These are phyloP conservation scores for Cephus runcator DNA, from an alignment of 2,888 invertebrate species.

Conservation along the genomic window DNA sequence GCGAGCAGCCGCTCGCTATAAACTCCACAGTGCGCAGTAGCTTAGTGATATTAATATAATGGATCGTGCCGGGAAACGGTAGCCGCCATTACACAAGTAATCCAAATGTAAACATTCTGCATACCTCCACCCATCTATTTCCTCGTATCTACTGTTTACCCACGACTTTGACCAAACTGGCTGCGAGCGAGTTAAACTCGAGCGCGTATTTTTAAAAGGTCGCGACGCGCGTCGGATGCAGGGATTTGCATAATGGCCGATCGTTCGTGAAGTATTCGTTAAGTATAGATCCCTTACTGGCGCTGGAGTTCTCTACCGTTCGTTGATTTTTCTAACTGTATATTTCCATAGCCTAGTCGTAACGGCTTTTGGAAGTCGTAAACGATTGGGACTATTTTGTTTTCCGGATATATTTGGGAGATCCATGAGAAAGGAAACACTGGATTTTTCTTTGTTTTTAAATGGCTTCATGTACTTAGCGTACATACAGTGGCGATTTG, in stretches of 20 bases:
- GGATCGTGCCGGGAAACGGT: neutral
- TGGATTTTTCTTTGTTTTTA: neutral
- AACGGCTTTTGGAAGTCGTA: neutral
- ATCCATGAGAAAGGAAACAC: neutral
- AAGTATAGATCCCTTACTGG: neutral
- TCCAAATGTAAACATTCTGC: constrained; percentile 6
- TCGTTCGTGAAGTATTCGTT: neutral
- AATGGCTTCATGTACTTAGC: neutral
- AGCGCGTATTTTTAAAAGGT: neutral
- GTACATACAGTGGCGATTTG: neutral
- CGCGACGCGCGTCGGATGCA: neutral
- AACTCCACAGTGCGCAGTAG: neutral
- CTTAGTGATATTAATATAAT: neutral
- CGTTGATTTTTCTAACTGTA: neutral
- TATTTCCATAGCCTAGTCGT: neutral
- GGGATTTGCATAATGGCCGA: neutral
- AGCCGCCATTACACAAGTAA: constrained; percentile 6
- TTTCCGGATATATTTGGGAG: neutral
- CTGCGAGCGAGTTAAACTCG: neutral
- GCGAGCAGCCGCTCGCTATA: neutral
- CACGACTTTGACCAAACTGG: neutral
- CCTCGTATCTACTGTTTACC: neutral
- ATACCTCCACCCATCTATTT: neutral
- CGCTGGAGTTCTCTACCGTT: neutral
- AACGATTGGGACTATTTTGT: neutral